phyloP scores from a whole-genome alignment of 2,888 invertebrate genomes.

The Protodeltote pygarga region DNA sequence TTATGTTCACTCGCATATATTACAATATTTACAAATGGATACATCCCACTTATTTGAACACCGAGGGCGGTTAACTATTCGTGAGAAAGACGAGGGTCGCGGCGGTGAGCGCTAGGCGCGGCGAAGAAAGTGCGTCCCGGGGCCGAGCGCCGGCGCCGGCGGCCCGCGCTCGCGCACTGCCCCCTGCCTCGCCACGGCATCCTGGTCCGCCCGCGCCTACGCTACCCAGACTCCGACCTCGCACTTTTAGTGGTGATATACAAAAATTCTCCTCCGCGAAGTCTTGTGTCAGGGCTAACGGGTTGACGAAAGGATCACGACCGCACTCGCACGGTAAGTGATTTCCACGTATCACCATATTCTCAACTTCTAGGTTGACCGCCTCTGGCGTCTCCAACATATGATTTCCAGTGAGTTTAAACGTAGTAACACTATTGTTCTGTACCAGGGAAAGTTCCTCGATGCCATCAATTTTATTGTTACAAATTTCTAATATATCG shows the following conservation, averaged over 20 bases:
- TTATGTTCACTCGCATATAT: slow-evolving; percentile 75
- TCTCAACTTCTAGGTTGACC: slow-evolving; percentile 90
- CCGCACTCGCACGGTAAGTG: slow-evolving; percentile 96
- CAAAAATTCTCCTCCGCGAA: slow-evolving; percentile 93
- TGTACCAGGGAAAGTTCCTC: slow-evolving; percentile 91
- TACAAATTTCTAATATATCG: slow-evolving; percentile 91
- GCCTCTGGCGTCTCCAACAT: slow-evolving; percentile 92
- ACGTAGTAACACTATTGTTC: slow-evolving; percentile 90
- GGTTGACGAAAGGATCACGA: slow-evolving; percentile 91
- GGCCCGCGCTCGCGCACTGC: slow-evolving; percentile 69
- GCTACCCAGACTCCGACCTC: slow-evolving; percentile 91
- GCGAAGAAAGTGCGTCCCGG: slow-evolving; percentile 52
- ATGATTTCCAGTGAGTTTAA: slow-evolving; percentile 94
- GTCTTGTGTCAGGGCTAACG: slow-evolving; percentile 89
- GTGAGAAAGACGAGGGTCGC: slow-evolving; percentile 73
- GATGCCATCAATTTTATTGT: slow-evolving; percentile 94
- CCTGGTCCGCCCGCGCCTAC: slow-evolving; percentile 71
- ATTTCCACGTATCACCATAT: slow-evolving; percentile 91
- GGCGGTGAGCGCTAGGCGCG: slow-evolving; percentile 63
- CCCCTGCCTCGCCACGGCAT: slow-evolving; percentile 77
- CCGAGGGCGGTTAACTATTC: slow-evolving; percentile 76
- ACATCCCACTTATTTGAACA: slow-evolving; percentile 76
- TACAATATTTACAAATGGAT: slow-evolving; percentile 84
- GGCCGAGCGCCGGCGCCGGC: slow-evolving; percentile 60
- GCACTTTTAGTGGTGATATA: slow-evolving; percentile 94